Base-by-base conservation (phyloP, 2,113 vertebrate species). In the Bagarius yarrelli region DNA sequence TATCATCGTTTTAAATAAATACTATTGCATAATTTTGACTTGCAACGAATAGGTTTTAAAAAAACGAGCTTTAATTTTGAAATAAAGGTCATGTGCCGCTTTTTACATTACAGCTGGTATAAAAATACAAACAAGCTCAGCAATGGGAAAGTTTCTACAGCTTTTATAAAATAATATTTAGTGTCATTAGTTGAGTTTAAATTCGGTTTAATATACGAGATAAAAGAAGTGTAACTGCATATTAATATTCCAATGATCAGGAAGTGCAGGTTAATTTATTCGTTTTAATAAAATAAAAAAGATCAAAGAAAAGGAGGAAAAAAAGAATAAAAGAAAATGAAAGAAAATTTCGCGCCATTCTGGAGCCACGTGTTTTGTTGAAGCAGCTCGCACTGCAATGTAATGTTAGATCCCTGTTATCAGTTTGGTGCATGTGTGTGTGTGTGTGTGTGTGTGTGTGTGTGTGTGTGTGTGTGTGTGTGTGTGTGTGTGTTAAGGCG, bases 371-470 rank as follows among this genome's bases (percentile, higher is more conserved):
- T 47, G 44, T 53, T 15, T 50, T 13, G 14, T 53, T 30, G 13
- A 0, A 30, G 40, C 66, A 47, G 44, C 9, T 4, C 19, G 47
- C n/a, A 25, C 19, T 19, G 47, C 70, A 32, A 27, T 18, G 30
- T 8, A 47, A 47, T 8, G 9, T 11, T 47, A 18, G 19, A 3
- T 36, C 5, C 40, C 5, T 67, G 36, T 61, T 80, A 80, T 80
- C 78, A 72, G 55, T n/a, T 15, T 8, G 19, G 36, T 32, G 36
- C 36, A 8, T 14, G 3, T 11, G n/a, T 32, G 25, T 67, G 71
- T 72, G 36, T 80, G 78, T 32, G 78, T 15, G 36, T 32, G 25
- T 67, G 71, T 72, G 36, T 80, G 78, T 32, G 78, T 15, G 36
- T 32, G 25, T 67, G 71, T 72, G 36, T 80, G 78, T 32, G 78